phyloP scores from a whole-genome alignment of 2,888 invertebrate species.

The Torymus texanus region DNA sequence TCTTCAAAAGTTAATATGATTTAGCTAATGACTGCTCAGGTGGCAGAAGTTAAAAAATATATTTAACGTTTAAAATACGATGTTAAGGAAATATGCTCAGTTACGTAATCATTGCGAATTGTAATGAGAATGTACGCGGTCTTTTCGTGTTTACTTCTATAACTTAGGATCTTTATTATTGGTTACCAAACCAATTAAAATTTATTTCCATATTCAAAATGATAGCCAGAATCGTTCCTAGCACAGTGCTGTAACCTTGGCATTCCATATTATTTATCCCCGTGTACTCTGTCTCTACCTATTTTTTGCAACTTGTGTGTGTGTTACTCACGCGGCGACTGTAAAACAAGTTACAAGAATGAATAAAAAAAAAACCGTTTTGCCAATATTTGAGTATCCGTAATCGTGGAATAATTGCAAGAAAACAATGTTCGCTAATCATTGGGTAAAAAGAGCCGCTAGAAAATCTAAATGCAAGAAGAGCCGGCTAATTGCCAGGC shows the following conservation, averaged over 20 bases:
- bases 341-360: slow-evolving; percentile 30
- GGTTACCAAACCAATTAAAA: slow-evolving; percentile 27
- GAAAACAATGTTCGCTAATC: slow-evolving; percentile 7
- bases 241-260: slow-evolving; percentile 31
- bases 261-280: slow-evolving; percentile 41
- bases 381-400: neutral
- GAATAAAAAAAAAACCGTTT: slow-evolving; percentile 4
- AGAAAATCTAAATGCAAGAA: neutral
- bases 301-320: slow-evolving; percentile 16
- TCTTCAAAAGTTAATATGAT: neutral
- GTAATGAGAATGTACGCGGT: slow-evolving; percentile 9
- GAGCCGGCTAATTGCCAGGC: neutral
- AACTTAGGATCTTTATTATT: slow-evolving; percentile 39
- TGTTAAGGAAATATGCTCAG: slow-evolving; percentile 11
- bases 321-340: neutral
- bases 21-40: neutral
- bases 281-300: neutral
- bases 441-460: neutral
- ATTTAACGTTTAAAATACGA: neutral
- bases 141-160: slow-evolving; percentile 25
- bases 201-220: slow-evolving; percentile 39
- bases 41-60: neutral
- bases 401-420: neutral
- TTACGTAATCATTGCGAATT: slow-evolving; percentile 11
- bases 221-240: slow-evolving; percentile 16